Percentiles rank a stretch among this genome's conserved stretches.
Conservation (phyloP, 2,888 invertebrate species). For the Lysandra coridon region DNA sequence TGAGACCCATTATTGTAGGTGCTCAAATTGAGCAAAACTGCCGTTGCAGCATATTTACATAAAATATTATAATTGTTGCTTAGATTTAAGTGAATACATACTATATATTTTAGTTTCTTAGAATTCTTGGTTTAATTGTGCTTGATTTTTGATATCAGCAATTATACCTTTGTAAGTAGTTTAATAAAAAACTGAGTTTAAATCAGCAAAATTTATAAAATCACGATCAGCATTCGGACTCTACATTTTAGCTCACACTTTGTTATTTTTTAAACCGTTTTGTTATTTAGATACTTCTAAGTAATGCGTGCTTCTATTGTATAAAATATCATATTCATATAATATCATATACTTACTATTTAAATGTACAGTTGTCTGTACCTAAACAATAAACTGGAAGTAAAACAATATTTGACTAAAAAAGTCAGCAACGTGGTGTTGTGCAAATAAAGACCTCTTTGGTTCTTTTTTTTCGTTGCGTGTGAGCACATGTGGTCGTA, state of each 20-base stretch:
- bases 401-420: neutral
- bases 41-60: neutral
- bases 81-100: too few relatives aligned
- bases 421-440: constrained; percentile 34
- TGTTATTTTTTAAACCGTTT: neutral
- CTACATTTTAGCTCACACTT: neutral
- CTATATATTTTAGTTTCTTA: too few relatives aligned
- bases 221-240: neutral
- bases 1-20: neutral
- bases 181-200: neutral
- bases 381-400: neutral
- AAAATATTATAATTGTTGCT: neutral
- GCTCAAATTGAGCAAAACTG: neutral
- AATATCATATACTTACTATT: neutral
- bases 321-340: neutral
- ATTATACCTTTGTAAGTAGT: neutral
- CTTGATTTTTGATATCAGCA: too few relatives aligned
- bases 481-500: constrained; percentile 70
- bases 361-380: too few relatives aligned
- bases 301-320: neutral
- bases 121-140: too few relatives aligned
- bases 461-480: constrained; percentile 61
- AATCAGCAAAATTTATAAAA: neutral
- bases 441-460: constrained; percentile 38
- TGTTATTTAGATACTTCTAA: neutral